Base-by-base conservation (phyloP, 1,140 invertebrate species). In the Papilio dardanus region DNA sequence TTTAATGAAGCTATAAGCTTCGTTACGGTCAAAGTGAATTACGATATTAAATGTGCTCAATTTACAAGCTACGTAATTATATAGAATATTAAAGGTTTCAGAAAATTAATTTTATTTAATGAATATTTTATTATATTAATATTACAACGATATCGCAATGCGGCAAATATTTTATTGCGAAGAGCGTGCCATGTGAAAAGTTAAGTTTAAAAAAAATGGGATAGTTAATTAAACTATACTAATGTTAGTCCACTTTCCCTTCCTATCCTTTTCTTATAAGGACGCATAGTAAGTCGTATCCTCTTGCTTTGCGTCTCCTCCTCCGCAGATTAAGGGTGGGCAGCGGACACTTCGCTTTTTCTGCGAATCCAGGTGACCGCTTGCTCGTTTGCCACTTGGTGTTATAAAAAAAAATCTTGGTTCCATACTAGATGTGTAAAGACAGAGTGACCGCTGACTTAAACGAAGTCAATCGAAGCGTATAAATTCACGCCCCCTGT, bases 1-100 rank as follows among this genome's bases (percentile, higher is more conserved):
- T 37, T 69, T 40, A 69, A 69, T 69, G 35, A 69, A 40, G n/a
- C 31, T 69, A 40, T 69, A 69, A 69, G 67, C 67, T 40, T 69
- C 35, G 24, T 69, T 69, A 69, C 31, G 35, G 10, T 62, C 35
- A 35, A 69, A 69, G 35, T 69, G 31, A 69, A 69, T 69, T 69
- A 69, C 67, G 31, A 10, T n/a, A 40, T 68, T 68, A 24, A 69
- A 37, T 69, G 67, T 37, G 33, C 31, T 10, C 31, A 40, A 69
- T 69, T 69, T 69, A 4, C 67, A 69, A 42, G 31, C 67, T 40
- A n/a, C 21, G 67, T 69, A 69, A 69, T 69, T 40, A 69, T 37
- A 40, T 35, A 69, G 21, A 69, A 69, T 69, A 69, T 40, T 69
- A 37, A 42, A 69, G 3, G 6, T 69, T 69, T 28, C 2, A 37